phyloP scores from a whole-genome alignment of 2,888 invertebrate species.

The Willowsia nigromaculata region DNA sequence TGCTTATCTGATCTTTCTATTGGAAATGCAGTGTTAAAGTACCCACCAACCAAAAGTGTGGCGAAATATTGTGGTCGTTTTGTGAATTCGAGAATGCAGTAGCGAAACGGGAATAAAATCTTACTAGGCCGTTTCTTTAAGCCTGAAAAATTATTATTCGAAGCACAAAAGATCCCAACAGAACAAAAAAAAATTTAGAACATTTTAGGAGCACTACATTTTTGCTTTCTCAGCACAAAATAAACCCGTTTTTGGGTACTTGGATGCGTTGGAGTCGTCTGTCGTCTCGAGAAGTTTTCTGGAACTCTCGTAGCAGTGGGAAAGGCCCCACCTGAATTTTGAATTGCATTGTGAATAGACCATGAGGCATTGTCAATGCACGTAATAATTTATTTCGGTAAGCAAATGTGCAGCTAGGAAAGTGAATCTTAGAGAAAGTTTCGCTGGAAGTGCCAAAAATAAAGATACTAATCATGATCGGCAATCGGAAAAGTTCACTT shows the following conservation, averaged over 20 bases:
- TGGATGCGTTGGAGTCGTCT: too few relatives aligned
- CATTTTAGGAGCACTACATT: neutral
- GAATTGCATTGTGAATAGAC: too few relatives aligned
- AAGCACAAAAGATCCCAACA: neutral
- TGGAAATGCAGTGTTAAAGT: neutral
- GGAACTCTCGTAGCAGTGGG: too few relatives aligned
- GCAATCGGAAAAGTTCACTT: too few relatives aligned
- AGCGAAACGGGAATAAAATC: neutral
- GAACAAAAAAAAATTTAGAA: neutral
- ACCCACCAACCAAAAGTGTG: neutral
- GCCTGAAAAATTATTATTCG: neutral
- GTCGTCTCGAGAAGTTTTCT: too few relatives aligned
- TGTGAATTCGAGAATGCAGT: neutral
- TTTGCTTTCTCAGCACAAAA: neutral
- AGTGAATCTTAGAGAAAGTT: too few relatives aligned
- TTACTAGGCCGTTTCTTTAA: neutral
- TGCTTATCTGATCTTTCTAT: neutral
- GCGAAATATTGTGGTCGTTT: neutral
- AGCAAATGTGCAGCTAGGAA: too few relatives aligned
- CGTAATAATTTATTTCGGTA: too few relatives aligned
- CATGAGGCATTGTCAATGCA: too few relatives aligned
- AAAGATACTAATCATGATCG: too few relatives aligned
- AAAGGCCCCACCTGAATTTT: too few relatives aligned
- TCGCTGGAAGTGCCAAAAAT: too few relatives aligned
- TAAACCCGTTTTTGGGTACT: neutral